Evolutionary conservation across 2,888 invertebrate species (phyloP), one percentile per base, ranked within the genome.

Genomic region (Athripsodes cinereus): DNA sequence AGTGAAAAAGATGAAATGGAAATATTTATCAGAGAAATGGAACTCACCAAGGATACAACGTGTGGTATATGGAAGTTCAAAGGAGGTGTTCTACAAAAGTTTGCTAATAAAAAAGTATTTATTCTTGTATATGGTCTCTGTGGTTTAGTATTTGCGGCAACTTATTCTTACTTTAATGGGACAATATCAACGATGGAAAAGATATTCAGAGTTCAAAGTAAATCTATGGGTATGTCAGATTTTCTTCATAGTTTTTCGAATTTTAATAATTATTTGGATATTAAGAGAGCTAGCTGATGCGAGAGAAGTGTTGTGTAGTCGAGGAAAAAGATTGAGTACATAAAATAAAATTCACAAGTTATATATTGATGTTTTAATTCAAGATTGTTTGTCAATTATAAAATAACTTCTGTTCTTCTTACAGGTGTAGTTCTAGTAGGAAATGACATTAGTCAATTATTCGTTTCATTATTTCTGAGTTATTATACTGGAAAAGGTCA

Each of bases 121-220:
- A 79, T 86, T 5, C 72, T 83, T 62, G 73, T 86, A 0, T 87
- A 86, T 64, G 85, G 86, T 40, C 71, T 86, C 44, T 76, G 86
- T 6, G 87, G 86, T 2, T 84, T 85, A 66, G 78, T 86, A 57
- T 85, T 84, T 68, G 81, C 84, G 21, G 86, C 86, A 66, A 83
- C 83, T 59, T 86, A 81, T 66, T 81, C 86, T 2, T 87, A 87
- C 68, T 86, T 86, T 66, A 85, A 84, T 67, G 86, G 86, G n/a
- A 86, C 85, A 26, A 84, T 87, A 60, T 86, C 87, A 51, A 87
- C 87, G 2, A 75, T 87, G 61, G 87, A 87, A 70, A 87, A 87
- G 68, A 75, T 86, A 63, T 87, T 86, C 68, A 86, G 84, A 70
- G 86, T 87, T 67, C 85, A 86, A 18, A 86, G 85, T 35, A 80